Base-by-base conservation (phyloP, 1,140 invertebrate genomes). In the Trachymyrmex septentrionalis region DNA sequence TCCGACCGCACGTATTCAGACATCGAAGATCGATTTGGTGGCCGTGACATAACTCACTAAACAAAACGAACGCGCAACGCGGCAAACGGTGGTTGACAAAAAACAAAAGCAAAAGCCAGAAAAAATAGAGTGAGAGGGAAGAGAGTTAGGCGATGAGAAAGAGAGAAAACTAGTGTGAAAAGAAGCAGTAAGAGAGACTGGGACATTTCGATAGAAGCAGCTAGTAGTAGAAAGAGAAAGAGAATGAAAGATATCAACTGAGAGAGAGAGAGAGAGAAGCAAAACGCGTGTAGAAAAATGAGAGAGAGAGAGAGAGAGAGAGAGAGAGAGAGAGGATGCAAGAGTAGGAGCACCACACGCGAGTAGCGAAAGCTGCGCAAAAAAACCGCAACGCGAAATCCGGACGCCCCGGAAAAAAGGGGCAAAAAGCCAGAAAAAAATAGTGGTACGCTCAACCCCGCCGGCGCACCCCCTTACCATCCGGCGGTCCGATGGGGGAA, bases 341-440 rank as follows among this genome's bases (percentile, higher is more conserved):
- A 63, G 66, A 16, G 24, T 27, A 82, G 63, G 27, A 85, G 53
- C 59, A 77, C 64, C 48, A 87, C 81, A 59, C 64, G 44, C 67
- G 87, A 90, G 82, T 80, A 90, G 88, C 82, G 86, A 92, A 92
- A 90, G 88, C 85, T 88, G 78, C 71, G 87, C 73, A 90, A 92
- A 93, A 92, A 90, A 91, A 91, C 87, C 86, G 80, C 88, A 92
- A 89, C 90, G 86, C 73, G 67, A 86, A 91, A 90, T 81, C 78
- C 69, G 91, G 81, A 90, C 88, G 90, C 67, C 72, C 77, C 50
- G 87, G 87, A 81, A 88, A 92, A 91, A 92, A 89, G 88, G 69
- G 64, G 34, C 9, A 61, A 86, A 92, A 91, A 90, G 78, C 72
- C 77, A 86, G 27, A 88, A 92, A 88, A 92, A 92, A 91, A 92